Percentiles rank a stretch among this genome's conserved stretches.
These are phyloP conservation scores for Geodia barretti DNA, from an alignment of 37 sponge, comb jelly and placozoan species.

Conservation along the genomic window DNA sequence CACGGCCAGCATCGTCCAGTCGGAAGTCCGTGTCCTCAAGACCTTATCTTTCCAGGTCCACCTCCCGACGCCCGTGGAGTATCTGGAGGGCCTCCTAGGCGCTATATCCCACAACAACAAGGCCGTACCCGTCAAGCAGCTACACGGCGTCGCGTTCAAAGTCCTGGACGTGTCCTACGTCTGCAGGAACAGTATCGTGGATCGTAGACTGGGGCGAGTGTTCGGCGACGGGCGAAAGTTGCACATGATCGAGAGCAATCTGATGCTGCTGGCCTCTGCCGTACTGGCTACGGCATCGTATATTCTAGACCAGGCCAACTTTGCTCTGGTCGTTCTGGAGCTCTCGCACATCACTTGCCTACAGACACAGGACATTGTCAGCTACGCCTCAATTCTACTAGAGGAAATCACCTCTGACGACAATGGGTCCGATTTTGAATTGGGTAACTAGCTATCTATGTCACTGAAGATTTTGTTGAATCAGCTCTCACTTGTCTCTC, in stretches of 20 bases:
- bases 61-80: conserved; percentile 59
- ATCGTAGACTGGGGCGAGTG: conserved; percentile 1
- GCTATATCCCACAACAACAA: conserved; percentile 36
- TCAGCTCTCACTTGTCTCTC: background rate
- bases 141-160: conserved; percentile 65
- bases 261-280: conserved; percentile 60
- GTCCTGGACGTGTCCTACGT: conserved; percentile 59
- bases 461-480: background rate
- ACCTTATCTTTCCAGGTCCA: conserved; percentile 71
- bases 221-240: background rate
- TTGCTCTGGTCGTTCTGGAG: conserved; percentile 37
- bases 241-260: conserved; percentile 35
- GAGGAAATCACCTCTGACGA: conserved; percentile 56
- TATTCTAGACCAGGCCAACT: conserved; percentile 52
- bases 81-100: conserved; percentile 77
- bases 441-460: background rate
- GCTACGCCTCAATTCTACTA: conserved; percentile 65
- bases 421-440: background rate
- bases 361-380: conserved; percentile 49
- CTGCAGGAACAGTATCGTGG: conserved; percentile 6
- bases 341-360: conserved; percentile 66
- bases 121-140: conserved; percentile 53
- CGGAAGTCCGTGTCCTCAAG: conserved; percentile 84
- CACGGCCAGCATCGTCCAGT: conserved; percentile 75
- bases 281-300: conserved; percentile 68